A percentile compares a stretch with the other conserved stretches of the same genome.
Conservation (phyloP, 2,888 invertebrate genomes). For the Lithophane socia region DNA sequence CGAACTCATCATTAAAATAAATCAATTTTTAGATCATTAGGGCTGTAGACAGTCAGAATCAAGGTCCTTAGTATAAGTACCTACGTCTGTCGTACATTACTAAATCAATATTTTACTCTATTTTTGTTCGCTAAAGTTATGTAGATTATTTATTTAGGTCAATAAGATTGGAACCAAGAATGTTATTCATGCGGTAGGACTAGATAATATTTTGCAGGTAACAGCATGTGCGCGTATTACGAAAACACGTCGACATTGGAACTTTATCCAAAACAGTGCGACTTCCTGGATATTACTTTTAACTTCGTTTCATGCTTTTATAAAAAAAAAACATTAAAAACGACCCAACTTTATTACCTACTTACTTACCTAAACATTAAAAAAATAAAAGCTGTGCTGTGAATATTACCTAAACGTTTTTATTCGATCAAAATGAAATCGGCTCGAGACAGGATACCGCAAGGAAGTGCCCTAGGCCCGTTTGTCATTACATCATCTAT, state of each 20-base stretch:
- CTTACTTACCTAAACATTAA: neutral
- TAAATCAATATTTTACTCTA: conserved; percentile 47
- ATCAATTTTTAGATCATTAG: conserved; percentile 69
- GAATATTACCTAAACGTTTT: neutral
- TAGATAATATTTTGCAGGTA: conserved; percentile 33
- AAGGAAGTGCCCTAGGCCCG: conserved; percentile 24
- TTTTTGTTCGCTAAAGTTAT: conserved; percentile 43
- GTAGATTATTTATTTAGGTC: conserved; percentile 55
- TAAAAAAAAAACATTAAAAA: no score
- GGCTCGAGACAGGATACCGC: neutral
- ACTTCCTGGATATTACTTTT: conserved; percentile 1
- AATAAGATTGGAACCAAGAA: conserved; percentile 30
- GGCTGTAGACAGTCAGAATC: conserved; percentile 49
- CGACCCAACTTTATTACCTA: no score
- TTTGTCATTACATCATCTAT: conserved; percentile 2
- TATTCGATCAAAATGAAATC: neutral
- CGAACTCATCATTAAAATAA: conserved; percentile 73
- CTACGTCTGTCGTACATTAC: conserved; percentile 2
- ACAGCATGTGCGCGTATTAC: conserved; percentile 35
- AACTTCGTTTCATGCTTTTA: neutral
- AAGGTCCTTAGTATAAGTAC: conserved; percentile 39
- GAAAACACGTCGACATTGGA: conserved; percentile 37
- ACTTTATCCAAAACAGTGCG: conserved; percentile 22
- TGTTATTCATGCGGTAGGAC: conserved; percentile 32
- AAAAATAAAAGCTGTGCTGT: neutral